Evolutionary conservation across 2,113 vertebrate species (phyloP), one percentile per base, ranked within the genome.

Genomic region (Potamarius usumacintae): DNA sequence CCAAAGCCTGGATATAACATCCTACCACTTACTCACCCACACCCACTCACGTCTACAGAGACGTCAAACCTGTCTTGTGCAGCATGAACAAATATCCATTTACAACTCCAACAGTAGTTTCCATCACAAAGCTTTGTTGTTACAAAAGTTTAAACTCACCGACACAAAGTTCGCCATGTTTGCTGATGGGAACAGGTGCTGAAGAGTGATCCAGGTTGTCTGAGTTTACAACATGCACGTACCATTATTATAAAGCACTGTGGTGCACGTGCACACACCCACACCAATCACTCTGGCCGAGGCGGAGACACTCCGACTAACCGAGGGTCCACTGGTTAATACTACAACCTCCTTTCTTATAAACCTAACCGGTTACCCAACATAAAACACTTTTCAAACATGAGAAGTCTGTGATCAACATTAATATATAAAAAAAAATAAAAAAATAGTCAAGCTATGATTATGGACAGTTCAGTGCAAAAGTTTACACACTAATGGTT

Each of bases 181-280:
- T 71, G 82, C 30, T 89, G 83, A 83, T 48, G 50, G 78, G 69
- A 72, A 85, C 83, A 76, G 79, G 72, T 88, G 62, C 9, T 81
- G 60, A 72, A 63, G 7, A 79, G 78, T 83, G 87, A 81, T 77
- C 55, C 80, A 82, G 58, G 58, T 9, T 67, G 60, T 85, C 72
- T 82, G 25, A 48, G 34, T 94, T 94, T 93, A 94, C 90, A 83
- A 89, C 83, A 86, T 15, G 57, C 53, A 85, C 83, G 18, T 17
- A 84, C 83, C 60, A 57, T 42, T 88, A 92, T 93, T 94, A 94
- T 94, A 94, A 82, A 89, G 90, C 84, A 74, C 87, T 42, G 86
- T 84, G 62, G 85, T 72, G 42, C 77, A 8, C n/a, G 83, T 76
- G 90, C 89, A 85, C 34, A 52, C 8, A 17, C 1, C 1, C 12